These are phyloP conservation scores for Vireo altiloquus DNA, from an alignment of 2,113 vertebrate species.

Conservation along the genomic window DNA sequence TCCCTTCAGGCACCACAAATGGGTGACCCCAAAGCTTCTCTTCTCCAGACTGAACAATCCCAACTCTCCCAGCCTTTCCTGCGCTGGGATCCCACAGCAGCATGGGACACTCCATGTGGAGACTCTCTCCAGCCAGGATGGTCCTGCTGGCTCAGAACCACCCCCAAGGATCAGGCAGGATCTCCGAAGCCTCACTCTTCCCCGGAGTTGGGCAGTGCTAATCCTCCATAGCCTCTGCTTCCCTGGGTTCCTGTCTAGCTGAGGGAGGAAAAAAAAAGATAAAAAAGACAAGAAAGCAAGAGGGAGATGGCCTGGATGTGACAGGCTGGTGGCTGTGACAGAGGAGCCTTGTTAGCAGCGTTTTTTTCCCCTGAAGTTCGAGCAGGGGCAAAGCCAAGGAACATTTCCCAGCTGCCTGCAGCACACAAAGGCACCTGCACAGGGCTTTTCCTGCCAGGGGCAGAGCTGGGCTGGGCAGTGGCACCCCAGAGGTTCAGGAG, in stretches of 20 bases:
- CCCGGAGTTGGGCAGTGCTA: background rate
- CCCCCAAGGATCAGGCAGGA: background rate
- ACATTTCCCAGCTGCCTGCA: background rate
- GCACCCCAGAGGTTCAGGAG: fast-evolving
- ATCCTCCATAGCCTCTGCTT: background rate
- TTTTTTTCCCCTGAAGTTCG: background rate
- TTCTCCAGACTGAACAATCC: background rate
- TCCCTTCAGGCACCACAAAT: background rate
- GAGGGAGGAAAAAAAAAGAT: background rate
- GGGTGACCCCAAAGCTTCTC: background rate
- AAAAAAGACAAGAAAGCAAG: background rate
- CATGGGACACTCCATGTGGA: background rate
- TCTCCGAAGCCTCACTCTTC: fast-evolving
- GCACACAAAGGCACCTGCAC: background rate
- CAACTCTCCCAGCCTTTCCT: background rate
- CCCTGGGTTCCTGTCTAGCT: background rate
- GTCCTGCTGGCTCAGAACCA: background rate
- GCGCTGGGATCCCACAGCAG: background rate
- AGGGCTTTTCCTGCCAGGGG: background rate
- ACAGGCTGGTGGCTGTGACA: conserved; percentile 17
- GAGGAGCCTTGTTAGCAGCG: background rate
- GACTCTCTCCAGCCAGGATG: fast-evolving
- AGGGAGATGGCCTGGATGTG: background rate
- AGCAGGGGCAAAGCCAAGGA: background rate
- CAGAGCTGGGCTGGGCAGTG: background rate